These are phyloP conservation scores for Stenichneumon culpator DNA, from an alignment of 2,888 invertebrate genomes.

Conservation along the genomic window DNA sequence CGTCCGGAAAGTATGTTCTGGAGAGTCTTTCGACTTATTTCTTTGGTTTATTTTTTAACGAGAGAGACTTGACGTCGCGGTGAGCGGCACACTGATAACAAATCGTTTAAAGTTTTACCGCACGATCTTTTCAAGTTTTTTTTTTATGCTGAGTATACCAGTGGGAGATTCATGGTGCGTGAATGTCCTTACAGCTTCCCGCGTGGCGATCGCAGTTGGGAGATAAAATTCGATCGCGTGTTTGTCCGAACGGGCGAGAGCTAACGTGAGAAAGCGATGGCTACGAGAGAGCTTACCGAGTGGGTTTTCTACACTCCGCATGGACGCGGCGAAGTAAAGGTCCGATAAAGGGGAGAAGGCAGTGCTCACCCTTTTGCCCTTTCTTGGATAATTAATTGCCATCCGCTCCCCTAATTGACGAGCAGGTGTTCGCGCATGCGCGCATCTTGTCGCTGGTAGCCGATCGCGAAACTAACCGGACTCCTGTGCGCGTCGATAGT, in stretches of 20 bases:
- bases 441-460: slow-evolving; percentile 10
- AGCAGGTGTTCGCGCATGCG: slow-evolving; percentile 57
- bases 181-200: background rate
- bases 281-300: slow-evolving; percentile 7
- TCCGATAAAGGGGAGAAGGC: background rate
- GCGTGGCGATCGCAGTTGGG: slow-evolving; percentile 28
- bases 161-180: background rate
- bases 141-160: background rate
- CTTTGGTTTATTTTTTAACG: background rate
- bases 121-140: background rate
- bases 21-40: background rate
- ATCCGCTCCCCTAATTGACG: slow-evolving; percentile 55
- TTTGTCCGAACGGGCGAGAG: slow-evolving; percentile 18
- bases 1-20: background rate
- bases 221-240: slow-evolving; percentile 58
- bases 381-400: slow-evolving; percentile 67
- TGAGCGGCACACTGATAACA: background rate
- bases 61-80: background rate
- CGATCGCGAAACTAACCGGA: slow-evolving; percentile 6
- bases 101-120: background rate
- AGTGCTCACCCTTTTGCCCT: slow-evolving; percentile 53
- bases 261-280: slow-evolving; percentile 13
- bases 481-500: background rate
- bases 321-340: slow-evolving; percentile 13
- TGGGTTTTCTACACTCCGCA: slow-evolving; percentile 5